phyloP scores from a whole-genome alignment of 2,888 invertebrate genomes.

The Tribolium freemani region DNA sequence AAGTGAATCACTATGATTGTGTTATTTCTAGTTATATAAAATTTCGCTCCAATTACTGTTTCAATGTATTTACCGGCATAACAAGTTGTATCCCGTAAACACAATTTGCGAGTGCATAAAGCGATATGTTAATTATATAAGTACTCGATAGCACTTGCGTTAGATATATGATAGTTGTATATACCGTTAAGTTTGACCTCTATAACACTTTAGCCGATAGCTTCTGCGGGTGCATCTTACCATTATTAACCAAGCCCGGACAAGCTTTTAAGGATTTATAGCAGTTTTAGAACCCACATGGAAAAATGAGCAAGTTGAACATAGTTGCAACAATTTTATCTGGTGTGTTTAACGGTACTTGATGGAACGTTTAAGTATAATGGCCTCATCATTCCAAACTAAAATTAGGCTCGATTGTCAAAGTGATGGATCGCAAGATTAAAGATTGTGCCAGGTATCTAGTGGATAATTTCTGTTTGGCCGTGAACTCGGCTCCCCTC shows the following conservation, averaged over 20 bases:
- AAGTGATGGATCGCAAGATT: constrained; percentile 17
- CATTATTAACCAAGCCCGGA: constrained; percentile 8
- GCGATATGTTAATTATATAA: neutral
- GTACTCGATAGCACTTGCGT: neutral
- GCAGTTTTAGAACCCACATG: constrained; percentile 20
- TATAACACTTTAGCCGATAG: constrained; percentile 1
- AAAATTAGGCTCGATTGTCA: constrained; percentile 24
- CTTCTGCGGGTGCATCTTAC: constrained; percentile 24
- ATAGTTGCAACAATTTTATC: constrained; percentile 2
- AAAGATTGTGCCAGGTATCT: neutral
- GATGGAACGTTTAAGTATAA: constrained; percentile 15
- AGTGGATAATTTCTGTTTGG: neutral
- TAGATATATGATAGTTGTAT: neutral
- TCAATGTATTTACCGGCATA: neutral
- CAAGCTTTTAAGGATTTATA: constrained; percentile 7
- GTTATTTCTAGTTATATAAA: too few relatives aligned
- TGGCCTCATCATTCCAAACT: constrained; percentile 13
- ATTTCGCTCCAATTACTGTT: neutral
- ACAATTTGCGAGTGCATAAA: neutral
- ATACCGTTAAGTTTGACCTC: constrained; percentile 27
- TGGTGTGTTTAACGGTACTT: constrained; percentile 16
- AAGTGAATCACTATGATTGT: too few relatives aligned
- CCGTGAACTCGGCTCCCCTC: constrained; percentile 12
- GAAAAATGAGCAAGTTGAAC: neutral
- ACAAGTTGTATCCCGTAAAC: neutral